phyloP scores from a whole-genome alignment of 1,140 invertebrate genomes.

The Microvelia longipes region DNA sequence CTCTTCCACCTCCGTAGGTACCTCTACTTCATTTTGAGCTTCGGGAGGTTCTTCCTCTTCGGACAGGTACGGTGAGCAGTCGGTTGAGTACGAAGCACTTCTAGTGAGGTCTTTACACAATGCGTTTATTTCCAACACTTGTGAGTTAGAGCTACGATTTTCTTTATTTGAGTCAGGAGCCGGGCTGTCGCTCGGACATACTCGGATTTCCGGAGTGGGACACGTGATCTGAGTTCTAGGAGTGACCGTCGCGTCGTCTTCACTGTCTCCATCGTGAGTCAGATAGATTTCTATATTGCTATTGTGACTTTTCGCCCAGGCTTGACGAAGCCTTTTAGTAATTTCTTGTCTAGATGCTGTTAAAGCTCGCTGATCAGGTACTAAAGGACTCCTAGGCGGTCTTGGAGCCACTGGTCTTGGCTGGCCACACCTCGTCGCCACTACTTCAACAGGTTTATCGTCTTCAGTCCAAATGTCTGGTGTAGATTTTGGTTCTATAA shows the following conservation, averaged over 20 bases:
- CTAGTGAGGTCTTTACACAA: neutral
- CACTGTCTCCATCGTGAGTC: neutral
- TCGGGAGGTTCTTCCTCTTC: neutral
- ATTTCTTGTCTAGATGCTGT: neutral
- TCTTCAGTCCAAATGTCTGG: neutral
- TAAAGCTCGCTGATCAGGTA: neutral
- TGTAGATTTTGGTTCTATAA: neutral
- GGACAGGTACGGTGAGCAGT: neutral
- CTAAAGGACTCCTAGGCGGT: neutral
- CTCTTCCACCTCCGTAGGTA: neutral
- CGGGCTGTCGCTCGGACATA: neutral
- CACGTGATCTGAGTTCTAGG: neutral
- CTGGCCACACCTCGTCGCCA: constrained; percentile 1
- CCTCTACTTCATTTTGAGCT: no score
- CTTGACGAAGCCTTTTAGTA: neutral
- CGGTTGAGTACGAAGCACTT: neutral
- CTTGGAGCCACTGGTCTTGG: neutral
- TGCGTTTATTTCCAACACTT: neutral
- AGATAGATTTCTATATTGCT: neutral
- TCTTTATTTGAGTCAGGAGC: neutral
- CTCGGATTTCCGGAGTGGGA: neutral
- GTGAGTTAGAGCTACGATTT: neutral
- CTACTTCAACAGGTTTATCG: neutral
- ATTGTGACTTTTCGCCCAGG: neutral
- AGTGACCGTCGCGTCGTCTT: neutral